Evolutionary conservation across 64 coral and sea anemone genomes (phyloP), one percentile per base, ranked within the genome.

Genomic region (Astreopora myriophthalma): DNA sequence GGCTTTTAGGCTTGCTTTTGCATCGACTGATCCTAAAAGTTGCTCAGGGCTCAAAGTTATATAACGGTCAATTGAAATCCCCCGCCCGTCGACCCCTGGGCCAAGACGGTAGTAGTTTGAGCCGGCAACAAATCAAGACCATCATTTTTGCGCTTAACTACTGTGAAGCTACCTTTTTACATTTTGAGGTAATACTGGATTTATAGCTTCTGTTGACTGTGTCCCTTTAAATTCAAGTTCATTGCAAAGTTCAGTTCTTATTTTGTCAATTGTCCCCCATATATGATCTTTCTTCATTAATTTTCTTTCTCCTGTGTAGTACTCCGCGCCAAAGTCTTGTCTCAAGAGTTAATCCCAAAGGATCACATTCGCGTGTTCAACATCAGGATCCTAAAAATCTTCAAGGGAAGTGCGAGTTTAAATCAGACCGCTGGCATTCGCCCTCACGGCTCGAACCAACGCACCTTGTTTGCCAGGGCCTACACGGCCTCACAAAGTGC

Each of bases 381-480:
- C 25, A 7, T 92, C 12, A 81, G 90, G 16, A 86, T 92, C 70
- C 71, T 61, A 12, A 92, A 92, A 73, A 76, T 40, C 3, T 92
- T 44, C 49, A 92, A 92, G 66, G 90, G 90, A 76, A 26, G 3
- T 0, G 3, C 6, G 1, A 20, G 29, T 3, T 60, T 92, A 6
- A 74, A 76, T 6, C 58, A 62, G 48, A 86, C 81, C 1, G 71
- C 37, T 17, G 36, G 58, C 33, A 35, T 92, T 20, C 34, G 72
- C 6, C 70, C 40, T 58, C 67, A 86, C 31, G 90, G 90, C 12
- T 75, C 79, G 3, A 35, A 34, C 5, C 31, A 73, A 7, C 62
- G 90, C 20, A 85, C 34, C 22, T 64, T 75, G 19, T 46, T 62
- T n/a, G 61, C 61, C 17, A 92, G 62, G 58, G 84, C 84, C 3